These are phyloP conservation scores for Drosophila lacicola DNA, from an alignment of 2,888 invertebrate species.

Conservation along the genomic window DNA sequence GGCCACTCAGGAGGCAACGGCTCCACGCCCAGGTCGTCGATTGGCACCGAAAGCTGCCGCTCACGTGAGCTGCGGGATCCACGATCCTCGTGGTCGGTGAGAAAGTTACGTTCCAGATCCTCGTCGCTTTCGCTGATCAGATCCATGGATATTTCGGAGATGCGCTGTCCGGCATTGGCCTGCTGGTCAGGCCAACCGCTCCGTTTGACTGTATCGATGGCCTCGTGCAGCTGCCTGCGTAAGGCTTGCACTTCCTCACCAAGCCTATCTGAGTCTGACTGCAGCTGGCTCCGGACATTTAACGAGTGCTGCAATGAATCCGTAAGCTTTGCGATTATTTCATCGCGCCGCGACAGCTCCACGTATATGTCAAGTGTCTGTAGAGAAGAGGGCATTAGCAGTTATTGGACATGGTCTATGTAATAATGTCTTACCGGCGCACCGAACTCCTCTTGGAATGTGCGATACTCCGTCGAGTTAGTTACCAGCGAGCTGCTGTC, in stretches of 20 bases:
- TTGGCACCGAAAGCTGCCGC: conserved; percentile 76
- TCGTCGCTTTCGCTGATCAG: conserved; percentile 85
- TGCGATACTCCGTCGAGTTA: conserved; percentile 89
- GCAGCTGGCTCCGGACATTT: conserved; percentile 87
- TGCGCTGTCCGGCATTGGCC: conserved; percentile 82
- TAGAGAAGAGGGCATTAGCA: conserved; percentile 1
- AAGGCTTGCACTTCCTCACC: conserved; percentile 87
- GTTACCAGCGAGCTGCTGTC: conserved; percentile 84
- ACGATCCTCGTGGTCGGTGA: conserved; percentile 82
- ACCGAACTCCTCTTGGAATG: conserved; percentile 89
- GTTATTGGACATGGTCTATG: background rate
- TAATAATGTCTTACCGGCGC: conserved; percentile 86
- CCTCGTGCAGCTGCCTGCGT: conserved; percentile 85
- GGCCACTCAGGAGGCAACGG: conserved; percentile 58
- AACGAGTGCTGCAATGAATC: conserved; percentile 89
- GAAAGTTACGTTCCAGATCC: conserved; percentile 82
- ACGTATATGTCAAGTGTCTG: conserved; percentile 91
- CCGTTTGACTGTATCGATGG: conserved; percentile 84
- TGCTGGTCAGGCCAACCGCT: conserved; percentile 81
- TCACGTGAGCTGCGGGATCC: conserved; percentile 82
- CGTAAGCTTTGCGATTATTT: conserved; percentile 90
- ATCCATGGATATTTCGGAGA: conserved; percentile 85
- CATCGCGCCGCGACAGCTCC: conserved; percentile 89
- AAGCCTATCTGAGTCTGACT: conserved; percentile 88
- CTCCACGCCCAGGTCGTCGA: conserved; percentile 49